phyloP scores from a whole-genome alignment of 2,113 vertebrate genomes.

The Eira barbara region DNA sequence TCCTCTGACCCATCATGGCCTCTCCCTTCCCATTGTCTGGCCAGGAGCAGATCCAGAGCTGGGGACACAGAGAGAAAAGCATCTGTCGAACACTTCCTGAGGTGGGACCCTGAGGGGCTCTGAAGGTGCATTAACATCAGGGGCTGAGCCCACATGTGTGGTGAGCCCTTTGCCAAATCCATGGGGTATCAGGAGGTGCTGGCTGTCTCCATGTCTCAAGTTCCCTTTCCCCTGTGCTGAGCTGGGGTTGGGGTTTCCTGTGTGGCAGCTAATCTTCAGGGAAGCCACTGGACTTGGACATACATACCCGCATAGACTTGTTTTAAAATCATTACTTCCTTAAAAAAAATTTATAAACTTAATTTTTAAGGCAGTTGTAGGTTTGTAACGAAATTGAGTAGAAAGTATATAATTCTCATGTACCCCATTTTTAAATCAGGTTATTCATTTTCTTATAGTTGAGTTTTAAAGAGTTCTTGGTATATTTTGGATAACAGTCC shows the following conservation, averaged over 20 bases:
- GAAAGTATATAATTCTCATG: background rate
- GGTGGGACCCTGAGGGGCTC: background rate
- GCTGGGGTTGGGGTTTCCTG: background rate
- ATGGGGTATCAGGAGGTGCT: rapidly evolving
- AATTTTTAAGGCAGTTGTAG: background rate
- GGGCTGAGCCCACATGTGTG: background rate
- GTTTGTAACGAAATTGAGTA: background rate
- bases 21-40: background rate
- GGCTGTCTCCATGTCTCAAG: background rate
- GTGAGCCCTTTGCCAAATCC: background rate
- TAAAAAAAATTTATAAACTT: background rate
- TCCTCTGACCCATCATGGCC: background rate
- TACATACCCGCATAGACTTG: background rate
- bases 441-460: background rate
- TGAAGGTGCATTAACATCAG: rapidly evolving
- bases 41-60: background rate
- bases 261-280: background rate
- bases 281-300: too few relatives aligned
- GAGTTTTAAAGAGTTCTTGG: background rate
- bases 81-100: background rate
- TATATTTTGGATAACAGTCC: background rate
- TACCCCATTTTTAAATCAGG: background rate
- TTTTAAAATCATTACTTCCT: background rate
- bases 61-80: background rate
- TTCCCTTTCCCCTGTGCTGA: background rate